phyloP scores from a whole-genome alignment of 2,888 invertebrate species.

The Hermaeophaga mercurialis region DNA sequence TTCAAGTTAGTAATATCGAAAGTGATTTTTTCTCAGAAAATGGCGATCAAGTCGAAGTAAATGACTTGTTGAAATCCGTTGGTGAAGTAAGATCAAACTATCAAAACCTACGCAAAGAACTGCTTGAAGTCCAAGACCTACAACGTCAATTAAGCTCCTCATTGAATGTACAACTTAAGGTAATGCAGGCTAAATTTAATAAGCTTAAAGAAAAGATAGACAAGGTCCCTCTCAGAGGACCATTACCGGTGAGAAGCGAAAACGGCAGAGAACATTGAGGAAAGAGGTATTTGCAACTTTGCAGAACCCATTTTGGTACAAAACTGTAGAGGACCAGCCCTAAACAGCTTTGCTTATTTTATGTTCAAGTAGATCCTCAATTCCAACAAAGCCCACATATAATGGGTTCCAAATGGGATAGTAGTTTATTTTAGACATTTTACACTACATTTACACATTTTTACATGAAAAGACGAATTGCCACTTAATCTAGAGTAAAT shows the following conservation, averaged over 20 bases:
- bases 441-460: not conserved
- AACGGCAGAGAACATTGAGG: slow-evolving; percentile 28
- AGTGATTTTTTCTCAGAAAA: slow-evolving; percentile 62
- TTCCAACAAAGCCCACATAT: slow-evolving; percentile 19
- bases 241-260: slow-evolving; percentile 20
- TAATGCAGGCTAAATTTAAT: slow-evolving; percentile 77
- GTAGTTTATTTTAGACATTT: slow-evolving; percentile 17
- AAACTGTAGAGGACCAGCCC: slow-evolving; percentile 32
- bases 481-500: no score
- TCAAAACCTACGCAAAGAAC: slow-evolving; percentile 76
- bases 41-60: slow-evolving; percentile 67
- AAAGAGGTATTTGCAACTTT: slow-evolving; percentile 24
- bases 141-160: slow-evolving; percentile 78
- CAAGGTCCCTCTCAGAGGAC: slow-evolving; percentile 17
- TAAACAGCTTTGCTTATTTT: slow-evolving; percentile 28
- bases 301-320: slow-evolving; percentile 25
- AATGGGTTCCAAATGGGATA: slow-evolving; percentile 17
- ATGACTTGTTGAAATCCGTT: slow-evolving; percentile 76
- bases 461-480: no score
- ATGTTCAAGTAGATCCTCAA: slow-evolving; percentile 17
- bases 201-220: slow-evolving; percentile 66
- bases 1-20: slow-evolving; percentile 76
- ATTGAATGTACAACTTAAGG: slow-evolving; percentile 72
- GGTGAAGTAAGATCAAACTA: slow-evolving; percentile 81
- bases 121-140: slow-evolving; percentile 78